Evolutionary conservation across 30 jellyfish, hydroid and myxozoan species (phyloP).

Genomic region (Aurelia aurita): DNA sequence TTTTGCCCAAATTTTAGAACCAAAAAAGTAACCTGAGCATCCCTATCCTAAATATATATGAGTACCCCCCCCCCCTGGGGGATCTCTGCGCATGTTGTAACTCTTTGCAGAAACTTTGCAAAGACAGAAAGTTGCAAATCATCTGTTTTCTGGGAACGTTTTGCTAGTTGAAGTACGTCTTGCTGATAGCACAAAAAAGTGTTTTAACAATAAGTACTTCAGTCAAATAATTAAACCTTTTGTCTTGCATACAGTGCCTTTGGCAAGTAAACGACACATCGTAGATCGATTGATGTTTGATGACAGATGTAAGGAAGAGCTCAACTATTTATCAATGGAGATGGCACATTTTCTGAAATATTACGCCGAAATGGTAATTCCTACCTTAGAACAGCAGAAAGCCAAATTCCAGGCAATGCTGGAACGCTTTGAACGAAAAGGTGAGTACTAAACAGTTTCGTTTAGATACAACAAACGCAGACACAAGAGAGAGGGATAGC

Average conservation of each 20-base stretch:
- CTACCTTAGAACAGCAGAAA: background rate
- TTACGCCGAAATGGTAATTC: slow-evolving; percentile 5
- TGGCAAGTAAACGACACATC: slow-evolving; percentile 4
- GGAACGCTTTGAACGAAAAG: too few species aligned
- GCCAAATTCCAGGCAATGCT: background rate
- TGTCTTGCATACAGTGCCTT: background rate
- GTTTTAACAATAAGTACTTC: background rate
- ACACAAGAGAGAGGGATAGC: background rate
- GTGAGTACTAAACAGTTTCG: too few species aligned
- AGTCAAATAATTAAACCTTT: background rate
- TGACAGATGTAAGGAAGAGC: slow-evolving; percentile 40
- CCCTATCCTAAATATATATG: too few species aligned
- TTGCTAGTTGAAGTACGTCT: background rate
- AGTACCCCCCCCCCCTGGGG: too few species aligned
- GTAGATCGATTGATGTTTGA: slow-evolving; percentile 16
- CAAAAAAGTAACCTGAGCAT: too few species aligned
- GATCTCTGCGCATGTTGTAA: too few species aligned
- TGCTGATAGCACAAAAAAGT: too few species aligned
- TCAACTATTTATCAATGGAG: background rate
- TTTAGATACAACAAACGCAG: too few species aligned
- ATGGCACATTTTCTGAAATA: slow-evolving; percentile 11
- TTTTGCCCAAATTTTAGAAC: too few species aligned
- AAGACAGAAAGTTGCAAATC: background rate
- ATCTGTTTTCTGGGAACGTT: too few species aligned
- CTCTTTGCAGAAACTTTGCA: too few species aligned